Base-by-base conservation (phyloP, 1,140 invertebrate species). In the Cydia fagiglandana region DNA sequence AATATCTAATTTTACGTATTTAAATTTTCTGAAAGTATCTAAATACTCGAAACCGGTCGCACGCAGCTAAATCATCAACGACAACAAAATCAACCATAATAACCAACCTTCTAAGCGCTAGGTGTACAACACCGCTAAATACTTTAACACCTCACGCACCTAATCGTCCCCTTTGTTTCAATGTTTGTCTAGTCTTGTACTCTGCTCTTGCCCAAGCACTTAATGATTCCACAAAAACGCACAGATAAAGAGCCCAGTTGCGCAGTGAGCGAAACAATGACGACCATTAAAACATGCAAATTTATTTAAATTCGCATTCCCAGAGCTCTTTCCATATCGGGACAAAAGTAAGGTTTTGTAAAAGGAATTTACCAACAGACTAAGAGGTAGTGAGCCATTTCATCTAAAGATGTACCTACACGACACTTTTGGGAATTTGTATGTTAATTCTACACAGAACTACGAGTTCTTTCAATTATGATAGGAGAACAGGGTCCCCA, bases 241-340 rank as follows among this genome's bases (percentile, higher is more conserved):
- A 24, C 56, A 24, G 56, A 61, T 61, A 61, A 61, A 61, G 56
- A 24, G 7, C 20, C 56, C 9, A 17, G 53, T 70, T 70, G 66
- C 66, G 66, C 38, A 38, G 34, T 9, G 38, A 30, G 28, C 38
- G 73, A 74, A 73, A 78, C 80, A 81, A 79, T 78, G 53, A 70
- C 76, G 47, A 17, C 34, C 66, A 70, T 38, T 70, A 70, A 70
- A 70, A 38, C 47, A 79, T 81, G 78, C 73, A 78, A 79, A 81
- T 77, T 74, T 81, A 81, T 81, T 81, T 76, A 79, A 81, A 81
- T 81, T 12, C 24, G 12, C 9, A 53, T 70, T 70, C 66, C 66
- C 66, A 70, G 28, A 13, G 64, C 30, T 34, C 15, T 34, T 13
- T 4, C 17, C 34, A 20, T 45, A 13, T 68, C 34, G 66, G 28